Evolutionary conservation across 1,140 invertebrate genomes (phyloP).

Genomic region (Drosophila nebulosa): DNA sequence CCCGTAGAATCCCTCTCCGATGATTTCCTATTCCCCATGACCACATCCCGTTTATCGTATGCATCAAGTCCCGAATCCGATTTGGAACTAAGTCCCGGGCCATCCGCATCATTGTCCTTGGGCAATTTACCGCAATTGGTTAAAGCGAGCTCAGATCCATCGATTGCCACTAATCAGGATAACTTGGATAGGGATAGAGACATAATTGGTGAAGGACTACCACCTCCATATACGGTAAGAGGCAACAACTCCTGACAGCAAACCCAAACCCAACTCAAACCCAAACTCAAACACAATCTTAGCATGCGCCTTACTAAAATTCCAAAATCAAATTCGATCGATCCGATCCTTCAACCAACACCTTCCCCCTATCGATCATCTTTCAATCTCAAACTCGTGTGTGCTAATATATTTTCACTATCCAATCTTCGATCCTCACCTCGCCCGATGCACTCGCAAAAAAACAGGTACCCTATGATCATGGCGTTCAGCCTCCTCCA

Average conservation of each 20-base stretch:
- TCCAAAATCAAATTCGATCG: neutral
- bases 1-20: conserved; percentile 92
- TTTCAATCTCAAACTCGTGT: conserved; percentile 9
- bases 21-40: conserved; percentile 99
- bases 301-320: conserved; percentile 61
- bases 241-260: conserved; percentile 31
- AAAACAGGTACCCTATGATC: conserved; percentile 72
- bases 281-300: conserved; percentile 18
- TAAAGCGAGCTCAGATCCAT: conserved; percentile 94
- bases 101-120: conserved; percentile 83
- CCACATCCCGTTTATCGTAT: conserved; percentile 94
- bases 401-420: conserved; percentile 63
- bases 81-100: conserved; percentile 91
- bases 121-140: conserved; percentile 85
- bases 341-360: conserved; percentile 6
- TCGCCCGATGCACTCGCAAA: conserved; percentile 37
- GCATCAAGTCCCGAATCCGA: conserved; percentile 97
- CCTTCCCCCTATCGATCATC: neutral
- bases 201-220: conserved; percentile 83
- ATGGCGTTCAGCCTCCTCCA: conserved; percentile 58
- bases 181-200: conserved; percentile 84
- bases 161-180: conserved; percentile 85
- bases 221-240: conserved; percentile 90
- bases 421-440: conserved; percentile 27
- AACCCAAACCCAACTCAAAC: conserved; percentile 12